A percentile compares a stretch with the other conserved stretches of the same genome.
Conservation (phyloP, 2,797 vertebrate genomes). For the Melanogrammus aeglefinus region DNA sequence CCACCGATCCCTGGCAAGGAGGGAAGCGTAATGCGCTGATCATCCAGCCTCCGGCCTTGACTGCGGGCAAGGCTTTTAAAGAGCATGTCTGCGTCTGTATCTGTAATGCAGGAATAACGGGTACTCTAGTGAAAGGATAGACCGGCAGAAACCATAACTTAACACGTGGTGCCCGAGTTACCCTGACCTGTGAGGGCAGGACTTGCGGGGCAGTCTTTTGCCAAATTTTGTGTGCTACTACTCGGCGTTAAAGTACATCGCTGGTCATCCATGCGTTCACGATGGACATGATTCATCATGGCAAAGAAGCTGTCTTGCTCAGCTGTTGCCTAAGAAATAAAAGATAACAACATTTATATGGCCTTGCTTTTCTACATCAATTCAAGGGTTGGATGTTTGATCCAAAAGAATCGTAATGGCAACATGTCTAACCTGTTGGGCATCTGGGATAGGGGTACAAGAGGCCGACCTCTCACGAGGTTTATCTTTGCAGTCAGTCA, state of each 20-base stretch:
- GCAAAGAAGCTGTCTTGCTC: constrained; percentile 54
- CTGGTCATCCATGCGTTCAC: constrained; percentile 65
- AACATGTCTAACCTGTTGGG: constrained; percentile 28
- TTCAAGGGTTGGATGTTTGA: background rate
- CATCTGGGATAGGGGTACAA: constrained; percentile 20
- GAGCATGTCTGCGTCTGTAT: constrained; percentile 49
- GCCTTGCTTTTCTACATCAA: background rate
- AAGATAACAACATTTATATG: background rate
- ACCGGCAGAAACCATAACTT: background rate
- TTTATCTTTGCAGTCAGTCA: constrained; percentile 17
- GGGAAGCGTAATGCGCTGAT: constrained; percentile 49
- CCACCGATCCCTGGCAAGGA: constrained; percentile 41
- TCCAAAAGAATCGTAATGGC: background rate
- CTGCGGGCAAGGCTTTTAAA: constrained; percentile 46
- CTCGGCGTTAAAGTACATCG: constrained; percentile 58
- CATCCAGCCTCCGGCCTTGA: constrained; percentile 45
- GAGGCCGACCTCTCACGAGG: constrained; percentile 53
- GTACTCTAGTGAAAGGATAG: constrained; percentile 26
- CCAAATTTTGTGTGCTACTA: constrained; percentile 53
- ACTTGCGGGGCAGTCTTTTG: constrained; percentile 48
- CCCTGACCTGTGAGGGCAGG: constrained; percentile 47
- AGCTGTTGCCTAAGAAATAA: constrained; percentile 29
- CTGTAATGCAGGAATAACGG: constrained; percentile 34
- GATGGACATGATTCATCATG: constrained; percentile 58
- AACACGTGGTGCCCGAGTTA: background rate